Evolutionary conservation across 2,888 invertebrate genomes (phyloP).

Genomic region (Leptodirus hochenwartii): DNA sequence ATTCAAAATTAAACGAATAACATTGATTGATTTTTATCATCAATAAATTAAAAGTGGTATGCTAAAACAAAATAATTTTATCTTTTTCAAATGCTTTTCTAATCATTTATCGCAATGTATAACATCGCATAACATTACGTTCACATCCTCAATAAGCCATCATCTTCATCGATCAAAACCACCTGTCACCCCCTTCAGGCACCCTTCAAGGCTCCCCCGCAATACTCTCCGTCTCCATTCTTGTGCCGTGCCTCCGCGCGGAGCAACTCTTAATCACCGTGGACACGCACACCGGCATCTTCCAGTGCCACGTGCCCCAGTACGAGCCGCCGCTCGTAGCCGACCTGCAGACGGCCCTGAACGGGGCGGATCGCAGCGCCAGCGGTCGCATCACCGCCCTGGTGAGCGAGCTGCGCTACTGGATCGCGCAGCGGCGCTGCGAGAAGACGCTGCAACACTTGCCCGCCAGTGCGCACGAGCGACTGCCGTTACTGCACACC

Average conservation of each 20-base stretch:
- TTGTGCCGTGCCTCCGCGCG: constrained; percentile 77
- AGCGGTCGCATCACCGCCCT: constrained; percentile 43
- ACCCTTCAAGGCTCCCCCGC: constrained; percentile 83
- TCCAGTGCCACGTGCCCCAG: constrained; percentile 83
- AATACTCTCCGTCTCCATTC: constrained; percentile 75
- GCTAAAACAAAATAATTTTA: no score
- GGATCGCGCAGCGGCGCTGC: constrained; percentile 82
- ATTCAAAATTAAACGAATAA: no score
- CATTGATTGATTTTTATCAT: no score
- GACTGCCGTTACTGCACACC: constrained; percentile 64
- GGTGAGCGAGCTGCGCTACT: constrained; percentile 54
- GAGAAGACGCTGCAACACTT: constrained; percentile 90
- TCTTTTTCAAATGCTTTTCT: no score
- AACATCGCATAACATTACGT: no score
- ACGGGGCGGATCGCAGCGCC: constrained; percentile 49
- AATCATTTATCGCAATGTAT: no score
- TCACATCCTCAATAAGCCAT: background rate
- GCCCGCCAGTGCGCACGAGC: constrained; percentile 73
- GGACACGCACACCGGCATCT: constrained; percentile 84
- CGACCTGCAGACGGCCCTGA: constrained; percentile 67
- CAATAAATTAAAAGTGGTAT: no score
- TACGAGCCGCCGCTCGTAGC: constrained; percentile 66
- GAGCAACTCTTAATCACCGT: constrained; percentile 86
- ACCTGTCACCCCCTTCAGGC: no score
- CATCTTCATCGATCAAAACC: background rate